phyloP scores from a whole-genome alignment of 2,797 vertebrate species.

The Cyclura pinguis region DNA sequence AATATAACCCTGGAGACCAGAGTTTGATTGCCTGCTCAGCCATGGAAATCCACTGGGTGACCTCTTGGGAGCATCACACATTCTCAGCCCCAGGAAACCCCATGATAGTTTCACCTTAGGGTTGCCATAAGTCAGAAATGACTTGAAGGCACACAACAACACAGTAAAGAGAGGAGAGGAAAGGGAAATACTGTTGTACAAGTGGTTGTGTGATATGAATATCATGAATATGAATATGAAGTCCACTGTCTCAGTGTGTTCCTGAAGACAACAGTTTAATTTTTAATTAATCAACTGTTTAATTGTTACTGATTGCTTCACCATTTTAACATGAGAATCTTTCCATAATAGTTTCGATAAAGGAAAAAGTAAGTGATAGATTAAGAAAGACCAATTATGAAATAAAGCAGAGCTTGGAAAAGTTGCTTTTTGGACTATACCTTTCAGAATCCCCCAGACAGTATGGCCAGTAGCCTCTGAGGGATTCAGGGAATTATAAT shows the following conservation, averaged over 20 bases:
- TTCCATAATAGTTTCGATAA: slow-evolving; percentile 24
- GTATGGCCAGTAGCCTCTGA: too few species aligned
- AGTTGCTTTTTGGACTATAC: background rate
- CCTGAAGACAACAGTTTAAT: background rate
- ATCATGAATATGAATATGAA: too few species aligned
- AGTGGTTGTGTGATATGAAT: background rate
- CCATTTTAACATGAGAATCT: slow-evolving; percentile 16
- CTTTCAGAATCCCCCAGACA: background rate
- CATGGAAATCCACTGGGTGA: too few species aligned
- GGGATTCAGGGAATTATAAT: background rate
- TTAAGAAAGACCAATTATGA: background rate
- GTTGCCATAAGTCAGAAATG: too few species aligned
- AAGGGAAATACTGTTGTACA: background rate
- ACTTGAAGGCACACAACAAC: too few species aligned
- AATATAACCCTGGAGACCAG: too few species aligned
- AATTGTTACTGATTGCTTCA: background rate
- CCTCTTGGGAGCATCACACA: too few species aligned
- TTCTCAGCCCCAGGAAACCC: too few species aligned
- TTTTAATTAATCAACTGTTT: background rate
- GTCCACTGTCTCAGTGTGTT: slow-evolving; percentile 13
- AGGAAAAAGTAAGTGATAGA: background rate
- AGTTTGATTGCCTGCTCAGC: too few species aligned
- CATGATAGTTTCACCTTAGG: too few species aligned
- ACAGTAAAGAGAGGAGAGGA: background rate
- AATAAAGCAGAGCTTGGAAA: background rate